Percentiles rank a stretch among this genome's conserved stretches.
phyloP scores from a whole-genome alignment of 2,797 vertebrate genomes.

The Sphaeramia orbicularis region DNA sequence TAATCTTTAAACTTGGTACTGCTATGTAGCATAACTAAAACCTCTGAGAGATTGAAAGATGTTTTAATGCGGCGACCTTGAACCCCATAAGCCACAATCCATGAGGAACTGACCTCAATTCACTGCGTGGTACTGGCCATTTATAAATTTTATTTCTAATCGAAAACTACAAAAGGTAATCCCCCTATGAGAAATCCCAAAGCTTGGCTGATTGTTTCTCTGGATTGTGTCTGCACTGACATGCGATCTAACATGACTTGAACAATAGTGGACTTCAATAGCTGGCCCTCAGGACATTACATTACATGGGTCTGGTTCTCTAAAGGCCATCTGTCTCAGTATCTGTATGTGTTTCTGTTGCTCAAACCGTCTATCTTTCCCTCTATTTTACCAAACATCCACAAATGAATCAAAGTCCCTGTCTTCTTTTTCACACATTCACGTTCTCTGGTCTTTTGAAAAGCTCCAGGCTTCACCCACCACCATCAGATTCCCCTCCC shows the following conservation, averaged over 20 bases:
- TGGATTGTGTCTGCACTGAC: constrained; percentile 38
- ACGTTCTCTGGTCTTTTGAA: constrained; percentile 17
- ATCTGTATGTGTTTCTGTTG: constrained; percentile 17
- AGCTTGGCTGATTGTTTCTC: constrained; percentile 61
- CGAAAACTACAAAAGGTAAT: constrained; percentile 62
- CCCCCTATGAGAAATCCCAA: constrained; percentile 20
- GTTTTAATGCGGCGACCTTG: constrained; percentile 60
- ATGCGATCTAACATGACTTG: constrained; percentile 44
- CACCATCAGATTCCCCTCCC: constrained; percentile 21
- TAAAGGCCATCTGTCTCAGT: constrained; percentile 46
- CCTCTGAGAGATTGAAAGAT: constrained; percentile 50
- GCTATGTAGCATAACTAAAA: constrained; percentile 45
- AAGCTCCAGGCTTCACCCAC: constrained; percentile 36
- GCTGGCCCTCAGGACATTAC: too few species aligned
- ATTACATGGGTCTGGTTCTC: constrained; percentile 24
- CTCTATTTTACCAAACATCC: constrained; percentile 18
- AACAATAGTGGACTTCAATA: constrained; percentile 30
- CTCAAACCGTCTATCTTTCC: constrained; percentile 27
- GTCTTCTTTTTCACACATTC: constrained; percentile 22
- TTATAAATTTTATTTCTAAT: constrained; percentile 50
- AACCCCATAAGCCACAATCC: constrained; percentile 54
- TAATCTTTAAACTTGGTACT: constrained; percentile 61
- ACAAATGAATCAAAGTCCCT: constrained; percentile 38
- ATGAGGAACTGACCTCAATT: constrained; percentile 55
- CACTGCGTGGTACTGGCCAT: constrained; percentile 13